Conservation (phyloP, 1,140 invertebrate species). For the Platyura marginata region DNA sequence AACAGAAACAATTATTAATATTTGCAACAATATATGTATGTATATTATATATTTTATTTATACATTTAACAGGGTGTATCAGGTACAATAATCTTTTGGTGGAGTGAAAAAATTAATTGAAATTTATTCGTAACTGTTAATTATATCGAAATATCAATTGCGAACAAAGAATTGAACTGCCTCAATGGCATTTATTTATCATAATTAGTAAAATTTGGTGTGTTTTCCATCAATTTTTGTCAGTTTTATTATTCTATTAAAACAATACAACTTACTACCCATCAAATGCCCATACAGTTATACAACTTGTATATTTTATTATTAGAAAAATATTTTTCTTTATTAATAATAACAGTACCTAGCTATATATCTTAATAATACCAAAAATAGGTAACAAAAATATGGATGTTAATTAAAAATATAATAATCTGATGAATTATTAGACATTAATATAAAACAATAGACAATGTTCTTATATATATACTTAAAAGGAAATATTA, state of each 20-base stretch:
- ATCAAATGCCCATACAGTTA: no score
- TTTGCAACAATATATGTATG: background rate
- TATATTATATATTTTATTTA: background rate
- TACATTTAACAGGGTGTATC: background rate
- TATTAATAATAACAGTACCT: no score
- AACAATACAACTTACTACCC: no score
- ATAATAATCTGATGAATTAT: no score
- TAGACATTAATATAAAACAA: background rate
- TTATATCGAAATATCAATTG: no score
- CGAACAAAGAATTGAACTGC: no score
- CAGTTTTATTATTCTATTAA: no score
- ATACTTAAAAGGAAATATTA: background rate
- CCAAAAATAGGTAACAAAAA: background rate
- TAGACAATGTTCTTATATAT: background rate
- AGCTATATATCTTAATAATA: background rate
- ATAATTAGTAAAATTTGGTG: no score
- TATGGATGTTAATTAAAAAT: background rate
- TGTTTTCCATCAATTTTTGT: no score
- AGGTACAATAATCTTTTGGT: background rate
- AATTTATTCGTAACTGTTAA: no score
- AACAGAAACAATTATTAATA: background rate
- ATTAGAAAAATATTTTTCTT: background rate
- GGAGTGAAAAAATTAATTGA: background rate
- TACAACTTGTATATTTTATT: background rate
- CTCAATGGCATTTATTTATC: no score